Conservation (phyloP, 2,113 vertebrate genomes). For the Carettochelys insculpta region DNA sequence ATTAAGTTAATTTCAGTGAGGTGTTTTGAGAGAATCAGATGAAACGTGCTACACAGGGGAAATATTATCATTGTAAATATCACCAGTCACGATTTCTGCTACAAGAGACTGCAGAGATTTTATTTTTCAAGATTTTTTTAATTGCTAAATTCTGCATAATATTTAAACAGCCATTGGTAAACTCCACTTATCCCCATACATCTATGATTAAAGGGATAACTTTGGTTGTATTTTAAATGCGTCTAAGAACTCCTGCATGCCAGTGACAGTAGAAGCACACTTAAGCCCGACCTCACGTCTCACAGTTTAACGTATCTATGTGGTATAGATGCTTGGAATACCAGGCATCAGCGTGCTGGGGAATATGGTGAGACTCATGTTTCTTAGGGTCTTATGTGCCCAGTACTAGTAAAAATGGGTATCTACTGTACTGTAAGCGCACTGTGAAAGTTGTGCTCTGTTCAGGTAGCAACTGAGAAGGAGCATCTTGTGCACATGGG, state of each 20-base stretch:
- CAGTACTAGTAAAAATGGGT: not conserved
- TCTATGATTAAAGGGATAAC: not conserved
- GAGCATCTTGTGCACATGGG: accelerated
- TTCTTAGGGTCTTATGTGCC: not conserved
- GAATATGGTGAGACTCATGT: accelerated
- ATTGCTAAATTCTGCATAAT: not conserved
- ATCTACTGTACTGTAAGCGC: not conserved
- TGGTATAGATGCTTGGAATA: not conserved
- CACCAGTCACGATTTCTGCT: not conserved
- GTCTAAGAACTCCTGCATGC: not conserved
- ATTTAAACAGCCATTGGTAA: not conserved
- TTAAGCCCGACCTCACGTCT: not conserved
- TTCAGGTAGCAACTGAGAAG: not conserved
- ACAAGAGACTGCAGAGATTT: not conserved
- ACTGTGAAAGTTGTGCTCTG: not conserved
- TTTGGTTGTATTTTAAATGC: not conserved
- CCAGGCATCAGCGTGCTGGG: not conserved
- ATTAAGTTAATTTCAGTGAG: slow-evolving; percentile 4
- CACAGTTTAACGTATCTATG: not conserved
- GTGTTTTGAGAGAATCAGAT: slow-evolving; percentile 2
- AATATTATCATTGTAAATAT: not conserved
- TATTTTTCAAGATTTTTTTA: not conserved
- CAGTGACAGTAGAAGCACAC: not conserved
- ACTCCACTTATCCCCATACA: not conserved
- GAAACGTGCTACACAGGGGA: not conserved